These are phyloP conservation scores for Anhinga rufa DNA, from an alignment of 2,113 vertebrate species.

Conservation along the genomic window DNA sequence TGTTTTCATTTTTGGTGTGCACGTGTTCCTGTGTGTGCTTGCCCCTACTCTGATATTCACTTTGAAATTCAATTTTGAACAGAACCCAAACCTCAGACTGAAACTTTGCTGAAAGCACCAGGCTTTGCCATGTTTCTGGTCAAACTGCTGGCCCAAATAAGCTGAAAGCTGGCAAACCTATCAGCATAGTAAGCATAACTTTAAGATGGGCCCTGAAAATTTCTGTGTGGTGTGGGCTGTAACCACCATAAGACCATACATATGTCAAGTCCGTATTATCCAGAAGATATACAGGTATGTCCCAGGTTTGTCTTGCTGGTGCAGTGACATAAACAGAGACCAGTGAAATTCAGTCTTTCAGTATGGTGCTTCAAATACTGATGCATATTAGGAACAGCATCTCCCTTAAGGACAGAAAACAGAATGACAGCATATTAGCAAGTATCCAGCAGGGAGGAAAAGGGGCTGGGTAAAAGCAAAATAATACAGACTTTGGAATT, in stretches of 20 bases:
- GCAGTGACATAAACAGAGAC: neutral
- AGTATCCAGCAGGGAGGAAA: neutral
- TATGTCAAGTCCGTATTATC: neutral
- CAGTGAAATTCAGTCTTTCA: neutral
- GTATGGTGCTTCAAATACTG: neutral
- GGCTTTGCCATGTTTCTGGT: neutral
- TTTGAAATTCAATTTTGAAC: conserved; percentile 14
- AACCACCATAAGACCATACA: neutral
- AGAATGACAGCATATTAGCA: neutral
- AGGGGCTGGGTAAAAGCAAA: neutral
- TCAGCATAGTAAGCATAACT: neutral
- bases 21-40: neutral
- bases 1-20: neutral
- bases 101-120: neutral
- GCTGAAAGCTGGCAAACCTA: neutral
- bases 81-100: neutral
- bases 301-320: neutral
- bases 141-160: neutral
- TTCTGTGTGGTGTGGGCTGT: neutral
- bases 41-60: neutral
- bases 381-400: neutral
- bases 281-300: neutral
- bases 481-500: neutral
- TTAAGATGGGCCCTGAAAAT: conserved; percentile 1
- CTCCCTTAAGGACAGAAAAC: neutral